These are phyloP conservation scores for Gallinago solitaria DNA, from an alignment of 2,797 vertebrate genomes.

Conservation along the genomic window DNA sequence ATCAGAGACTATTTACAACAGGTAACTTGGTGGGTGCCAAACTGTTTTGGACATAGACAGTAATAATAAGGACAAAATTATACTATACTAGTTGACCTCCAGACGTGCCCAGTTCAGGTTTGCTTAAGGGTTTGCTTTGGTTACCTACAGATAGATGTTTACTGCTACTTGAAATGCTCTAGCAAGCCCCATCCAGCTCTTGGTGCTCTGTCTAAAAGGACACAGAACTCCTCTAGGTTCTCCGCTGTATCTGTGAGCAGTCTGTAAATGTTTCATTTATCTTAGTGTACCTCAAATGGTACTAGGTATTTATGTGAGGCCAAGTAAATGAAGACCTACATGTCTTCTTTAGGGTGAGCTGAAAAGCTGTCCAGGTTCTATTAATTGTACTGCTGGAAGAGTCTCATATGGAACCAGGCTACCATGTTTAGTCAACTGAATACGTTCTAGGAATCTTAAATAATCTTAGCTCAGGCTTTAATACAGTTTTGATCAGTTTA, in stretches of 20 bases:
- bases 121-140: background rate
- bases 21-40: background rate
- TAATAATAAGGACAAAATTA: background rate
- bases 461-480: background rate
- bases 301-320: background rate
- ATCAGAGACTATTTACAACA: background rate
- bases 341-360: background rate
- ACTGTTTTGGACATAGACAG: background rate
- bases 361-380: background rate
- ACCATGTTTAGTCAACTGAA: background rate
- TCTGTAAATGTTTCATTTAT: background rate
- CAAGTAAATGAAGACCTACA: background rate
- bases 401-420: background rate
- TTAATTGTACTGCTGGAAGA: background rate
- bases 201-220: background rate
- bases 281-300: background rate
- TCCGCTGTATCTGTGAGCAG: background rate
- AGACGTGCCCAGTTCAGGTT: background rate
- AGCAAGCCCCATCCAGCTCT: background rate
- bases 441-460: background rate
- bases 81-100: background rate
- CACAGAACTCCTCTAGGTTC: background rate
- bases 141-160: background rate
- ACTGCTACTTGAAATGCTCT: background rate
- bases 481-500: background rate